A percentile compares a stretch with the other conserved stretches of the same genome.
These are phyloP conservation scores for Notiomystis cincta DNA, from an alignment of 2,113 vertebrate genomes.

Conservation along the genomic window DNA sequence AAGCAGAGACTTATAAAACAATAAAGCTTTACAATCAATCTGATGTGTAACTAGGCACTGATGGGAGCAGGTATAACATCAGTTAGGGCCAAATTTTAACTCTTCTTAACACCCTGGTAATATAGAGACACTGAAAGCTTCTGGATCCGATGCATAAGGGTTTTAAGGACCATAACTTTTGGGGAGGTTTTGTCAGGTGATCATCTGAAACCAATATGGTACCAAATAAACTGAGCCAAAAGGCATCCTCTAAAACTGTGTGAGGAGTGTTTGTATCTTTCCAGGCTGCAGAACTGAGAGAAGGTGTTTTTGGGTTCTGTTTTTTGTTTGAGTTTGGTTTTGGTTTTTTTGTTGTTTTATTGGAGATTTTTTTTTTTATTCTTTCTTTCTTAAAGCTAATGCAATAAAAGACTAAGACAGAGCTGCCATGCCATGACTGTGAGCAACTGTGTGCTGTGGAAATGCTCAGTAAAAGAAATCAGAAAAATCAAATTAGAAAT, in stretches of 20 bases:
- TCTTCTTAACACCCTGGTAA: neutral
- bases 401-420: neutral
- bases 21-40: slow-evolving; percentile 67
- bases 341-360: too few relatives aligned
- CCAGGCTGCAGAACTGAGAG: neutral
- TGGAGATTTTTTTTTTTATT: too few relatives aligned
- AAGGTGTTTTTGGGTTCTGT: rapidly evolving
- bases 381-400: neutral
- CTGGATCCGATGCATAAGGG: neutral
- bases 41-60: slow-evolving; percentile 51
- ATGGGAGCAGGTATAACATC: neutral
- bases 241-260: neutral
- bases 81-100: neutral
- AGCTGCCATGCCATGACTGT: neutral
- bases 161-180: neutral
- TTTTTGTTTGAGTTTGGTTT: neutral
- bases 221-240: neutral
- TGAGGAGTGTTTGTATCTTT: neutral
- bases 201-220: neutral
- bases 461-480: neutral
- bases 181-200: neutral
- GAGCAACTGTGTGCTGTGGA: rapidly evolving
- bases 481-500: neutral
- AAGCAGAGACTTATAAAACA: slow-evolving; percentile 63
- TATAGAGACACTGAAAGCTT: neutral